Conservation (phyloP, 2,113 vertebrate species). For the Columba livia region DNA sequence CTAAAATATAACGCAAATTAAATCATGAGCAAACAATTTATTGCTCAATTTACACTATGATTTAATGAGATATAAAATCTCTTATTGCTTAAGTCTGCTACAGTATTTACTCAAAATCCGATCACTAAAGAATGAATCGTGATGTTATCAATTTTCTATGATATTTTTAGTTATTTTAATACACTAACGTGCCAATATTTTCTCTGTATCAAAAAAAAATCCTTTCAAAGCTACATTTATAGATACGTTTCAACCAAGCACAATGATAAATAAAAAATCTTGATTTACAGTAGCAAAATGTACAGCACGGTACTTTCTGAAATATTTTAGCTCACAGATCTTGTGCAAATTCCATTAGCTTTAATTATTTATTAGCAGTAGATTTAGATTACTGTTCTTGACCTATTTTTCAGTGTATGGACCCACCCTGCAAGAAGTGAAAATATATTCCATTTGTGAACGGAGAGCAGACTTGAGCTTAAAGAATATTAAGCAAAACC, state of each 20-base stretch:
- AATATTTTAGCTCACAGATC: slow-evolving; percentile 77
- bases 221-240: slow-evolving; percentile 42
- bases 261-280: slow-evolving; percentile 78
- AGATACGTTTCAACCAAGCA: slow-evolving; percentile 52
- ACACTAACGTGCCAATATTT: neutral
- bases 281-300: slow-evolving; percentile 67
- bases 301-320: slow-evolving; percentile 60
- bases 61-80: slow-evolving; percentile 32
- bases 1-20: slow-evolving; percentile 23
- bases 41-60: slow-evolving; percentile 30
- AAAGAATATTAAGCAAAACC: slow-evolving; percentile 48
- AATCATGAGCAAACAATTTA: neutral
- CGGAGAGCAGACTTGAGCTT: slow-evolving; percentile 54
- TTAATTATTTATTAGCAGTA: slow-evolving; percentile 88
- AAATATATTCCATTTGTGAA: slow-evolving; percentile 75
- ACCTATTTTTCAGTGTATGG: slow-evolving; percentile 78
- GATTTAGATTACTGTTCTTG: slow-evolving; percentile 82
- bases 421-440: slow-evolving; percentile 75
- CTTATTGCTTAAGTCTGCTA: slow-evolving; percentile 15
- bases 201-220: neutral
- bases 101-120: slow-evolving; percentile 33
- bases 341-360: slow-evolving; percentile 85
- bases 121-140: neutral
- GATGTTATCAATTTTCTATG: neutral
- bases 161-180: slow-evolving; percentile 6